These are phyloP conservation scores for Helicorthomorpha holstii DNA, from an alignment of 1,140 invertebrate genomes.

Conservation along the genomic window DNA sequence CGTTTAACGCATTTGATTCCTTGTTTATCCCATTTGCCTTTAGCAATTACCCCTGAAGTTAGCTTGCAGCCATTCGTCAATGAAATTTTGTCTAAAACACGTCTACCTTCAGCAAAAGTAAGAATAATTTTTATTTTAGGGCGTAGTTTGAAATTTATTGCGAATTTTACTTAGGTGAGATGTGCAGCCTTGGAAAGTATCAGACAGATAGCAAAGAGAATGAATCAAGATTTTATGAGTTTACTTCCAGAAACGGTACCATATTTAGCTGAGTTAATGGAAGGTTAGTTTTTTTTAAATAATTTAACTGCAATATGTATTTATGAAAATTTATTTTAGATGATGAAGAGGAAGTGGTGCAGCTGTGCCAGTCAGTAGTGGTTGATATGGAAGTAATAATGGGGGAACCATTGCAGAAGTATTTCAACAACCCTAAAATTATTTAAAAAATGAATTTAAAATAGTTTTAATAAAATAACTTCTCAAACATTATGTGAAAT, in stretches of 20 bases:
- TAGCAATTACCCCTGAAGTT: constrained; percentile 62
- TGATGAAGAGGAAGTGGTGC: constrained; percentile 24
- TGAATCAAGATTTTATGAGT: constrained; percentile 27
- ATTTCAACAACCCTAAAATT: too few relatives aligned
- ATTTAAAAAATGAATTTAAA: too few relatives aligned
- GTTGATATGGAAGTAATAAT: constrained; percentile 23
- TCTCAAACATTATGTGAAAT: too few relatives aligned
- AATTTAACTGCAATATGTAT: neutral
- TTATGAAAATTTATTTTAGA: constrained; percentile 18
- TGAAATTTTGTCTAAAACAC: constrained; percentile 71
- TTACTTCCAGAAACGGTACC: constrained; percentile 31
- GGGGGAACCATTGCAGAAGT: constrained; percentile 26
- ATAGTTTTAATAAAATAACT: too few relatives aligned
- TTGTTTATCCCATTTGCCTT: constrained; percentile 60
- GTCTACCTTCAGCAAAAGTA: constrained; percentile 43
- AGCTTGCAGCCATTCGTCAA: constrained; percentile 77
- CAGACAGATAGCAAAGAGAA: constrained; percentile 22
- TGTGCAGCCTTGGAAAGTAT: constrained; percentile 24
- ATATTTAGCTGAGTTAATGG: constrained; percentile 34
- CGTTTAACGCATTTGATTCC: constrained; percentile 54
- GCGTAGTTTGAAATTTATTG: neutral
- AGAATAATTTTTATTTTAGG: constrained; percentile 6
- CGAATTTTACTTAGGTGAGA: constrained; percentile 19
- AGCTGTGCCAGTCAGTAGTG: constrained; percentile 23
- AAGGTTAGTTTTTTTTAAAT: constrained; percentile 18